Evolutionary conservation across 64 coral and sea anemone species (phyloP).

Genomic region (Pachyseris speciosa): DNA sequence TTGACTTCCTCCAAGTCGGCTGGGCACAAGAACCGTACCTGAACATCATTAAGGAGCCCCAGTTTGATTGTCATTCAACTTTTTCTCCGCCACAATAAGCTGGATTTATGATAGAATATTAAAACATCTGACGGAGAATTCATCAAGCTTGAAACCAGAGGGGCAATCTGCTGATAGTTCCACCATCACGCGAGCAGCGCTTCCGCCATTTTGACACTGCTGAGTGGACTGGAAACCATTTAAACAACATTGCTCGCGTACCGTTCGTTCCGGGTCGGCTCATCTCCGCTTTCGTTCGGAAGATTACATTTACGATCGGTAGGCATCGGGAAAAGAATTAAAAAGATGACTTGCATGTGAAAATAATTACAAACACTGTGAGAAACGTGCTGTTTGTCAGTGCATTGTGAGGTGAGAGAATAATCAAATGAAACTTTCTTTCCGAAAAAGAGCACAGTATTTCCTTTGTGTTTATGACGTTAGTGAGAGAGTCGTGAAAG

Average conservation of each 20-base stretch:
- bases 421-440: too few relatives aligned
- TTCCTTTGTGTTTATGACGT: too few relatives aligned
- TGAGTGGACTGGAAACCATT: slow-evolving; percentile 1
- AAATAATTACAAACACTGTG: too few relatives aligned
- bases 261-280: neutral
- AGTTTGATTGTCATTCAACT: slow-evolving; percentile 96
- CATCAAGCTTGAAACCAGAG: slow-evolving; percentile 8
- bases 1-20: slow-evolving; percentile 89
- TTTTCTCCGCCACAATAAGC: neutral
- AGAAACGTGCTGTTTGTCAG: too few relatives aligned
- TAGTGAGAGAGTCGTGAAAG: too few relatives aligned
- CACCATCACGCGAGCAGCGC: neutral
- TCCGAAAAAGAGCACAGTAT: too few relatives aligned
- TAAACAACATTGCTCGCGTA: too few relatives aligned
- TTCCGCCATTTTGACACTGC: slow-evolving; percentile 34
- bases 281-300: neutral
- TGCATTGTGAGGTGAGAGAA: too few relatives aligned
- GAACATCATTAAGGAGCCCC: slow-evolving; percentile 91
- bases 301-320: neutral
- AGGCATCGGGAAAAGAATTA: neutral
- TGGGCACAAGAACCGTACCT: slow-evolving; percentile 91
- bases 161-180: neutral
- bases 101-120: slow-evolving; percentile 15
- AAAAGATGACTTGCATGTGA: too few relatives aligned
- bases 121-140: slow-evolving; percentile 49